Evolutionary conservation across 2,113 vertebrate genomes (phyloP).

Genomic region (Athene noctua): DNA sequence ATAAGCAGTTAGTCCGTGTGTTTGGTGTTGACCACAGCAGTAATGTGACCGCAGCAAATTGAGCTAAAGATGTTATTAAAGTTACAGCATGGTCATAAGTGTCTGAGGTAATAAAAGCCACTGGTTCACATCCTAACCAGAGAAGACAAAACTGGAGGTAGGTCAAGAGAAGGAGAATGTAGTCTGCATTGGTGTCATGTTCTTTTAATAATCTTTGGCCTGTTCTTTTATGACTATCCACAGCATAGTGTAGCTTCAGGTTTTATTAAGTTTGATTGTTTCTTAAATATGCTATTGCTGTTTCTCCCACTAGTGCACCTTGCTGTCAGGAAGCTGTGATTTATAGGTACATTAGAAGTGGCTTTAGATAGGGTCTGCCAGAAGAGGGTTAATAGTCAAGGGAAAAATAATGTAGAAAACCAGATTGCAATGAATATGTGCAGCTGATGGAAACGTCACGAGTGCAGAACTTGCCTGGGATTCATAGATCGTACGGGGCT

Average conservation of each 20-base stretch:
- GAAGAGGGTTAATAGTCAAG: background rate
- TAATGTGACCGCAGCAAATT: background rate
- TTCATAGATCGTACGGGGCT: background rate
- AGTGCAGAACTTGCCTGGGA: background rate
- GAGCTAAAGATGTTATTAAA: background rate
- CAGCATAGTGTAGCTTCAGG: background rate
- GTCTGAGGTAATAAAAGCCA: background rate
- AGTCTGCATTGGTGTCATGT: background rate
- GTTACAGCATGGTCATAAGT: accelerated
- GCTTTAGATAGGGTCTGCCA: background rate
- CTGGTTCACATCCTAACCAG: background rate
- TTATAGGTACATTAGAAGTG: background rate
- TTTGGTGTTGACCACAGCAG: background rate
- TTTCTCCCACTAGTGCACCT: background rate
- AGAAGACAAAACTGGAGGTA: background rate
- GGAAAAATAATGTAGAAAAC: background rate
- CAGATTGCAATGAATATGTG: background rate
- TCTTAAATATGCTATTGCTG: background rate
- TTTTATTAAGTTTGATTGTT: background rate
- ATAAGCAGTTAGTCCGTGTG: background rate
- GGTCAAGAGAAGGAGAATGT: background rate
- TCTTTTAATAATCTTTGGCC: background rate
- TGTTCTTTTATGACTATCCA: background rate
- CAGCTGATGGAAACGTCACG: background rate
- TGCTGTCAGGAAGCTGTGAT: background rate